Evolutionary conservation across 2,113 vertebrate genomes (phyloP).

Genomic region (Zosterops hypoxanthus): DNA sequence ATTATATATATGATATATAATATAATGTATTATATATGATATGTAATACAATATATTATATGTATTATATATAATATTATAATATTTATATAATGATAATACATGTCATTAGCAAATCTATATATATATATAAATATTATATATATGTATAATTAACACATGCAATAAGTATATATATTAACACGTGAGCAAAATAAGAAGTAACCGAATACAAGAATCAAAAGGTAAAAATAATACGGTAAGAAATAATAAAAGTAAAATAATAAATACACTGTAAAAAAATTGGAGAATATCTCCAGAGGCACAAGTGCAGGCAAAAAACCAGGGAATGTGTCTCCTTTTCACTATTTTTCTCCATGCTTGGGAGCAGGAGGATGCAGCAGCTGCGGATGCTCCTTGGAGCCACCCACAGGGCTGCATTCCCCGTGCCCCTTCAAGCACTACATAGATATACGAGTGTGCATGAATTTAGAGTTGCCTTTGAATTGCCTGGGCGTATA

Average conservation of each 20-base stretch:
- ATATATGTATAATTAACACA: too few relatives aligned
- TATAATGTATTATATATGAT: too few relatives aligned
- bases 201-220: rapidly evolving
- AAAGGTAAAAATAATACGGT: not conserved
- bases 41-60: too few relatives aligned
- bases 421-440: not conserved
- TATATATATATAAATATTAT: not conserved
- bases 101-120: not conserved
- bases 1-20: too few relatives aligned
- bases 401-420: not conserved
- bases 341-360: not conserved
- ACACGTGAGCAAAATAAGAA: not conserved
- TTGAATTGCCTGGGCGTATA: not conserved
- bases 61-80: too few relatives aligned
- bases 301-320: not conserved
- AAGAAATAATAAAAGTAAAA: not conserved
- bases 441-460: not conserved
- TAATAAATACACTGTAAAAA: not conserved
- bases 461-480: not conserved
- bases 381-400: not conserved
- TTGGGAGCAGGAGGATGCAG: not conserved
- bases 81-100: too few relatives aligned
- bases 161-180: too few relatives aligned
- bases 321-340: not conserved
- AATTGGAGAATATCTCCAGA: not conserved